Percentiles rank a stretch among this genome's conserved stretches.
phyloP scores from a whole-genome alignment of 2,797 vertebrate genomes.

The Australoheros facetus region DNA sequence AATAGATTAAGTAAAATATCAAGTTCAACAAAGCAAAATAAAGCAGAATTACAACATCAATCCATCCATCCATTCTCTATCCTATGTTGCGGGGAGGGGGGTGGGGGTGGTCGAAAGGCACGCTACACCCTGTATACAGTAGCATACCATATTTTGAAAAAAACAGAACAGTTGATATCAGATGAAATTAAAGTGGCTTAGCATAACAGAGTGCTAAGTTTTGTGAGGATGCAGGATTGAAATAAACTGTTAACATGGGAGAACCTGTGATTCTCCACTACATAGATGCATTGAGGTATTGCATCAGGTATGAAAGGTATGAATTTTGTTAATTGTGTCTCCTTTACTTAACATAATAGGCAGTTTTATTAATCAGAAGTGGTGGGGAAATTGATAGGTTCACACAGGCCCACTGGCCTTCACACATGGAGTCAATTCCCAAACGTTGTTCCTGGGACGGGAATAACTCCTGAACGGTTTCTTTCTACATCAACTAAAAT shows the following conservation, averaged over 20 bases:
- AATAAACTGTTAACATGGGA: background rate
- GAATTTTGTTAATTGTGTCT: background rate
- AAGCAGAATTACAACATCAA: background rate
- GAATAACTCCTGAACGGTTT: background rate
- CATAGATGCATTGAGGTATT: background rate
- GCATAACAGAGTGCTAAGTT: background rate
- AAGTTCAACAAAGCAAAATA: background rate
- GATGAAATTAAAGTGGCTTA: background rate
- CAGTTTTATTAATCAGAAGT: background rate
- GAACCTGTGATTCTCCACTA: background rate
- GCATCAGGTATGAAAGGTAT: background rate
- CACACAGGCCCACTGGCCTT: background rate
- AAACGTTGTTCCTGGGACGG: background rate
- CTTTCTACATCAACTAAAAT: background rate
- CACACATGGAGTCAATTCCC: background rate
- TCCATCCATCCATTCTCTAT: too few species aligned
- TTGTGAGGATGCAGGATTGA: background rate
- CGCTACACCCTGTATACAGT: too few species aligned
- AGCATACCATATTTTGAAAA: too few species aligned
- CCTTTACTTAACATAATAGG: background rate
- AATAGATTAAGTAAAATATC: background rate
- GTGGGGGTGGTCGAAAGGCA: too few species aligned
- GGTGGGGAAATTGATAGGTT: too few species aligned
- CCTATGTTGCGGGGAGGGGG: too few species aligned
- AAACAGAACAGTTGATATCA: background rate